Conservation (phyloP, 2,113 vertebrate species). For the Castor canadensis region DNA sequence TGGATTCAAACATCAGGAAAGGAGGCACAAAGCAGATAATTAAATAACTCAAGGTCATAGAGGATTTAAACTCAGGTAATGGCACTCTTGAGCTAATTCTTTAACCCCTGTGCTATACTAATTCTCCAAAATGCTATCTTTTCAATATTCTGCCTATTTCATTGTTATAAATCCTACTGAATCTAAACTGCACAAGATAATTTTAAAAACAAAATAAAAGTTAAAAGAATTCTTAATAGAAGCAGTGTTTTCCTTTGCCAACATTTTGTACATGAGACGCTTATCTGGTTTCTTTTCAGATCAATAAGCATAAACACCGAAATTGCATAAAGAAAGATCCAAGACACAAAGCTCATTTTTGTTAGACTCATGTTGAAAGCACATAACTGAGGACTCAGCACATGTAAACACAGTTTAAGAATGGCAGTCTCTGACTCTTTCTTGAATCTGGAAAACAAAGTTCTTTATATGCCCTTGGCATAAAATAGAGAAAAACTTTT, state of each 20-base stretch:
- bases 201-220: slow-evolving; percentile 55
- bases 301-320: slow-evolving; percentile 56
- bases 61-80: neutral
- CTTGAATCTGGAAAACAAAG: neutral
- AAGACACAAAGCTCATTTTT: slow-evolving; percentile 53
- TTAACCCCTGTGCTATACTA: neutral
- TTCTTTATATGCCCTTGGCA: neutral
- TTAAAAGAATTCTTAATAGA: slow-evolving; percentile 36
- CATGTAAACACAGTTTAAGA: neutral
- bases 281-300: slow-evolving; percentile 51
- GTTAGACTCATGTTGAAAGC: slow-evolving; percentile 12
- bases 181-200: slow-evolving; percentile 19
- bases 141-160: neutral
- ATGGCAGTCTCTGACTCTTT: neutral
- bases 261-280: slow-evolving; percentile 26
- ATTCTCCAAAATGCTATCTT: neutral
- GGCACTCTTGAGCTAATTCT: neutral
- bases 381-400: neutral
- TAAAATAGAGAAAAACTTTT: neutral
- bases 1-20: neutral
- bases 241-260: slow-evolving; percentile 47
- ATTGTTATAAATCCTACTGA: neutral
- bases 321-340: slow-evolving; percentile 19
- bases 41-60: neutral
- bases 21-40: neutral